Base-by-base conservation (phyloP, 2,113 vertebrate genomes). In the Lasiurus borealis region DNA sequence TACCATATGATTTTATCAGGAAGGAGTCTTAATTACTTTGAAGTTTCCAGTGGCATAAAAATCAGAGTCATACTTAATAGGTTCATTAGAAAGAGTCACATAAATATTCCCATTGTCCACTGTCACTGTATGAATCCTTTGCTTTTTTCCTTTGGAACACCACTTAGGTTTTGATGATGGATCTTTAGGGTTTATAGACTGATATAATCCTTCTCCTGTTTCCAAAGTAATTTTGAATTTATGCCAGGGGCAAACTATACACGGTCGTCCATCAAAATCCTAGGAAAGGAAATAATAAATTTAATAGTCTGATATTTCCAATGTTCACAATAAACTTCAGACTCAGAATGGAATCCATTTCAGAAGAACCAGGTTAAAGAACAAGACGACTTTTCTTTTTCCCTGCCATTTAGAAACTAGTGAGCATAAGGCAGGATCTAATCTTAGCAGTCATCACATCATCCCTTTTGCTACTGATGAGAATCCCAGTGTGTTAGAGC, bases 221-320 rank as follows among this genome's bases (percentile, higher is more conserved):
- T 98, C 98, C 95, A 99, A 95, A 89, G 98, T 98, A 96, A 99
- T 99, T 98, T 98, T 99, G 97, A 98, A 99, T 94, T 99, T 99
- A 98, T 99, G 99, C 97, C 99, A 99, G 21, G 99, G 99, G 95
- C 99, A 99, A 97, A 99, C 97, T 97, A 99, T 98, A 95, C 99
- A 99, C 0, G 98, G 85, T 95, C 98, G 99, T 96, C 99, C 98
- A 92, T 98, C 91, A 7, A 99, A 98, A 94, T 99, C 99, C 99
- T 99, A 97, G 8, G 57, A 40, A 68, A 91, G 62, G 69, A 93
- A 96, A 92, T 64, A 94, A 77, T 11, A 71, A 52, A 93, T 81
- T 93, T 48, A 96, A 85, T 77, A 95, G 1, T 84, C 48, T 5
- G 2, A 76, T 13, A 92, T 92, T 93, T 80, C 31, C 73, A 59